phyloP scores from a whole-genome alignment of 1,140 invertebrate species.

The Neodiprion virginianus region DNA sequence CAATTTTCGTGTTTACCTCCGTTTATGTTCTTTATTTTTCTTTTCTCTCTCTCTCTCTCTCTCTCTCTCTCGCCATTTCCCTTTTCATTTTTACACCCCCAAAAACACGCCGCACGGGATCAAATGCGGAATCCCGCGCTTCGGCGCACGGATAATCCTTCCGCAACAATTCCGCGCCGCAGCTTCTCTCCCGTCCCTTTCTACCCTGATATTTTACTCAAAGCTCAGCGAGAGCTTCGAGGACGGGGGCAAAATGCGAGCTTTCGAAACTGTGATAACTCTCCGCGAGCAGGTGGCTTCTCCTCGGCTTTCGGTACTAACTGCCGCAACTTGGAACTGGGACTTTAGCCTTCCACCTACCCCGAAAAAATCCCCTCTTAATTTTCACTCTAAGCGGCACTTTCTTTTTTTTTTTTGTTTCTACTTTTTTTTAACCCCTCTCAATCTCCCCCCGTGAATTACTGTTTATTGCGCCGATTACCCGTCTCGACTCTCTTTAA shows the following conservation, averaged over 20 bases:
- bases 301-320: background rate
- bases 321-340: background rate
- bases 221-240: no score
- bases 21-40: background rate
- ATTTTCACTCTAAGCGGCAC: background rate
- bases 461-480: conserved; percentile 26
- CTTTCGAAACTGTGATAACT: conserved; percentile 7
- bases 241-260: conserved; percentile 11
- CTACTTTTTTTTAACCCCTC: conserved; percentile 13
- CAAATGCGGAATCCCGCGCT: no score
- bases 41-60: background rate
- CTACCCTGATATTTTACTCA: no score
- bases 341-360: no score
- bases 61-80: no score
- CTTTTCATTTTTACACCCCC: no score
- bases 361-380: no score
- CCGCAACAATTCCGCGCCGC: no score
- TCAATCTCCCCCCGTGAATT: conserved; percentile 32
- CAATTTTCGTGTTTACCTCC: background rate
- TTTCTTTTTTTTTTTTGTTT: conserved; percentile 24
- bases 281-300: background rate
- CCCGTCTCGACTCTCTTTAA: background rate
- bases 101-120: no score
- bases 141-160: no score
- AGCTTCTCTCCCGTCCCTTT: no score